phyloP scores from a whole-genome alignment of 2,113 vertebrate species.

The Ammodytes marinus region DNA sequence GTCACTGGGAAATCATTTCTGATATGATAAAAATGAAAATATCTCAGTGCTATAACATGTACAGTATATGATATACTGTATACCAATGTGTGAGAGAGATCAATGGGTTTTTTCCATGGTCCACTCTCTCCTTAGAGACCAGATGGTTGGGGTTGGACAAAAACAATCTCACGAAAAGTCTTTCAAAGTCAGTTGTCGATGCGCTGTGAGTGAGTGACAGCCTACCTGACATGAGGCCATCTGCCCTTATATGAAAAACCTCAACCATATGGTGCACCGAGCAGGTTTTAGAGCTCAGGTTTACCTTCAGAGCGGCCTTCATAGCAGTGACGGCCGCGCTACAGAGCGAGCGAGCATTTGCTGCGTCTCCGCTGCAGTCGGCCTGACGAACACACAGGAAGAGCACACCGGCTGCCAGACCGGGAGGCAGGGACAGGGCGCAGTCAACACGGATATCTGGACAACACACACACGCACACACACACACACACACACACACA shows the following conservation, averaged over 20 bases:
- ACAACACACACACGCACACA: conserved; percentile 35
- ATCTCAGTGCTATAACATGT: neutral
- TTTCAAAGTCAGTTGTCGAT: conserved; percentile 40
- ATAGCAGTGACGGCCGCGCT: conserved; percentile 69
- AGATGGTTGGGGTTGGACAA: neutral
- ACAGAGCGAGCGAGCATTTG: conserved; percentile 72
- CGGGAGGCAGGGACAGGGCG: conserved; percentile 74
- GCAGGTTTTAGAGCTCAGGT: conserved; percentile 19
- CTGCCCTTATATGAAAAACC: conserved; percentile 28
- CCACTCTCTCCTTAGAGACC: neutral
- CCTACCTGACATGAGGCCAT: conserved; percentile 30
- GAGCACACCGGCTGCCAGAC: conserved; percentile 81
- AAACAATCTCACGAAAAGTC: conserved; percentile 8
- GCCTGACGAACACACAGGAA: conserved; percentile 86
- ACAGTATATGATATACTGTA: neutral
- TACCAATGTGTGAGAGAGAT: neutral
- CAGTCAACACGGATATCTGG: conserved; percentile 82
- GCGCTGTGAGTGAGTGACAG: conserved; percentile 2
- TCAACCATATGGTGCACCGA: conserved; percentile 27
- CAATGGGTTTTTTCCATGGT: conserved; percentile 2
- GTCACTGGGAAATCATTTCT: neutral
- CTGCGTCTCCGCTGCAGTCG: conserved; percentile 73
- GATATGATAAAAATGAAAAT: neutral
- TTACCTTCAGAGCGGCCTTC: conserved; percentile 86
- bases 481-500: conserved; percentile 34